phyloP scores from a whole-genome alignment of 2,888 invertebrate genomes.

The Homarus gammarus region DNA sequence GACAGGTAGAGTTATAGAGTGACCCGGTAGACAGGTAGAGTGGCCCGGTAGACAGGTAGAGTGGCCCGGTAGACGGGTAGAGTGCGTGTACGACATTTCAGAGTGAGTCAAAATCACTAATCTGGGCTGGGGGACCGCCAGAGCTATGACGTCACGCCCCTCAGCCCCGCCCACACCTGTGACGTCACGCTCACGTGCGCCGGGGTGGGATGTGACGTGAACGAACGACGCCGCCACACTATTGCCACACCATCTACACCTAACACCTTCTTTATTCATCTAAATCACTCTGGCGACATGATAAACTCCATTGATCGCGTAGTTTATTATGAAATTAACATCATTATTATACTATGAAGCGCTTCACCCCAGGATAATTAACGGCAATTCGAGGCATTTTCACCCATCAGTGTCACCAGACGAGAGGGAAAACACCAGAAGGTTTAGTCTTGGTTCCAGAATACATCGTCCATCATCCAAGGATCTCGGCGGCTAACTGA shows the following conservation, averaged over 20 bases:
- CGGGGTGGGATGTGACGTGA: constrained; percentile 7
- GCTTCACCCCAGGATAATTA: background rate
- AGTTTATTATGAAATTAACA: background rate
- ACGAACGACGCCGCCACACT: constrained; percentile 7
- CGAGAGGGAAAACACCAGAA: background rate
- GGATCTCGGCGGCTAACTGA: background rate
- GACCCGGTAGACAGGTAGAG: no score
- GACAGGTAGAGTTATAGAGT: no score
- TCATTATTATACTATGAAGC: background rate
- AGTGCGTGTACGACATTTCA: background rate
- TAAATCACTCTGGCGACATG: background rate
- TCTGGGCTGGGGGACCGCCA: constrained; percentile 30
- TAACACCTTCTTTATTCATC: background rate
- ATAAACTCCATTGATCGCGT: background rate
- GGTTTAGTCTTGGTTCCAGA: constrained; percentile 14
- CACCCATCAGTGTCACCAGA: background rate
- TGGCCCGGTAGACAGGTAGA: no score
- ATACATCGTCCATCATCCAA: no score
- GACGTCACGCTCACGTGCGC: constrained; percentile 42
- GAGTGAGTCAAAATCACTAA: constrained; percentile 33
- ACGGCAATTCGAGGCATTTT: background rate
- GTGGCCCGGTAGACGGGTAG: no score
- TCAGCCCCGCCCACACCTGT: constrained; percentile 25
- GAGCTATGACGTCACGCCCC: constrained; percentile 25
- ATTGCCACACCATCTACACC: background rate